phyloP scores from a whole-genome alignment of 2,888 invertebrate genomes.

The Dinocampus coccinellae region DNA sequence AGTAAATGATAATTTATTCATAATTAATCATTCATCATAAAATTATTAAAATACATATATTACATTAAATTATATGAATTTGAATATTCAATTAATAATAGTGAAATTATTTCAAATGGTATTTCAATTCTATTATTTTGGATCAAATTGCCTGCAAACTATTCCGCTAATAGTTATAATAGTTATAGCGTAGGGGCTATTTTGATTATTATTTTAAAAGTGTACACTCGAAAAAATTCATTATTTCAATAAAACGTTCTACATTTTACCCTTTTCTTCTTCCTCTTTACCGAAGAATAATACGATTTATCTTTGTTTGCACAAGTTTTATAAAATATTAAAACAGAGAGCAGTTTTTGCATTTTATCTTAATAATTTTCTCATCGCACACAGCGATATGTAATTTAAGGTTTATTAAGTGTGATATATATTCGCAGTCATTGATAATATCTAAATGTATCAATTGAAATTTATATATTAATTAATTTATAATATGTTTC shows the following conservation, averaged over 20 bases:
- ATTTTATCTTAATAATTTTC: too few relatives aligned
- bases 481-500: too few relatives aligned
- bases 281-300: not conserved
- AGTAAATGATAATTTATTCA: conserved; percentile 33
- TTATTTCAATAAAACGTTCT: not conserved
- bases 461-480: too few relatives aligned
- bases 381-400: too few relatives aligned
- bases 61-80: not conserved
- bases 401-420: too few relatives aligned
- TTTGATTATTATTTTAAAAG: conserved; percentile 28
- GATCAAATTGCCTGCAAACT: not conserved
- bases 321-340: too few relatives aligned
- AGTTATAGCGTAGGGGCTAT: not conserved
- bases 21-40: not conserved
- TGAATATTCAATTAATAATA: not conserved
- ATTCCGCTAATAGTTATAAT: not conserved
- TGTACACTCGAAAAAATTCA: not conserved
- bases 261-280: not conserved
- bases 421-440: too few relatives aligned
- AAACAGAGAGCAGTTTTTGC: too few relatives aligned
- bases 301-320: too few relatives aligned
- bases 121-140: not conserved
- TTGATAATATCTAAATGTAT: too few relatives aligned
- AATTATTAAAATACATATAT: not conserved
- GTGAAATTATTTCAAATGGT: not conserved